phyloP scores from a whole-genome alignment of 2,888 invertebrate genomes.

The Drosophila paranaensis region DNA sequence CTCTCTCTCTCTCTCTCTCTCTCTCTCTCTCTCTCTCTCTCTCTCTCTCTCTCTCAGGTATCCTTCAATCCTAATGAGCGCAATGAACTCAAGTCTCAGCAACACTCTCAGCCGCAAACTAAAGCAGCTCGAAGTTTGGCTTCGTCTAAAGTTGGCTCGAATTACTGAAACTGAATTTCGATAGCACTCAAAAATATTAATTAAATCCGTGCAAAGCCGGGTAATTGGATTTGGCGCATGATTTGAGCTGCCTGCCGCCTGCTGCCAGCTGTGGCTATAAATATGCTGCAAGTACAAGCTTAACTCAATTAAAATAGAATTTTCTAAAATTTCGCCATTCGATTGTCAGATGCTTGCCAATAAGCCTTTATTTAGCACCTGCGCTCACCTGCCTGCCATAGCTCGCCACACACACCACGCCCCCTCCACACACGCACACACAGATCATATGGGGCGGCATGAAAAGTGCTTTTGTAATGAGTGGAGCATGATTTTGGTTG shows the following conservation, averaged over 20 bases:
- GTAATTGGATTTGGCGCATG: not conserved
- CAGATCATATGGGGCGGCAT: conserved; percentile 36
- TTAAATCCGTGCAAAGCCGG: conserved; percentile 2
- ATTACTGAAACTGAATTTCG: conserved; percentile 4
- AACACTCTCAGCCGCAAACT: not conserved
- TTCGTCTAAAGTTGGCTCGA: conserved; percentile 1
- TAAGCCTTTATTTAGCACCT: conserved; percentile 23
- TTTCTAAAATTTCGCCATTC: not conserved
- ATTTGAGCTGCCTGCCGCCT: not conserved
- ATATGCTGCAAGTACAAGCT: conserved; percentile 4
- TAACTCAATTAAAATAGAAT: conserved; percentile 12
- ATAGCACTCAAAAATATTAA: not conserved
- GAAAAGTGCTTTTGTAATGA: conserved; percentile 71
- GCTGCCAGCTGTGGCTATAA: not conserved
- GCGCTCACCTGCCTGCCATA: not conserved
- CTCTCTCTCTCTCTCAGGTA: too few species aligned
- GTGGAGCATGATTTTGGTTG: conserved; percentile 67
- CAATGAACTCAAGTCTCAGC: not conserved
- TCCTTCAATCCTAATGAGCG: not conserved
- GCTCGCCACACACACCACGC: not conserved
- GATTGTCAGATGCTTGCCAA: conserved; percentile 7
- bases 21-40: too few species aligned
- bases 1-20: too few species aligned
- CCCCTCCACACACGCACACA: too few species aligned
- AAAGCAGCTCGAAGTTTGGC: not conserved